Evolutionary conservation across 2,888 invertebrate genomes (phyloP).

Genomic region (Callyntrura sp.): DNA sequence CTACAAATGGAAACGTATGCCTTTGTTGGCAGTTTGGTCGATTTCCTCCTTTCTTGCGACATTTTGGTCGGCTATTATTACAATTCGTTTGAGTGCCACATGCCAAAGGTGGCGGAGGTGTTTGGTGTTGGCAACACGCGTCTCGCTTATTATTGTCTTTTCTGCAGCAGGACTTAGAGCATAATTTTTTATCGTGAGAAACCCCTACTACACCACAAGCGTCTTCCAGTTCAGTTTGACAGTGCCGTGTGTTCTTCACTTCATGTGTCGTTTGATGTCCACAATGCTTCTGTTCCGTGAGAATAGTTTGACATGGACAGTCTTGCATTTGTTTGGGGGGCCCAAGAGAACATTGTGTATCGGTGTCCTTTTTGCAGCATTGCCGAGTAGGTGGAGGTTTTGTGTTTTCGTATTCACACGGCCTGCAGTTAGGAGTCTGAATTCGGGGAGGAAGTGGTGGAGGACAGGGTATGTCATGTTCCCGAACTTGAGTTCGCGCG

Average conservation of each 20-base stretch:
- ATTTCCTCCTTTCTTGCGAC: not conserved
- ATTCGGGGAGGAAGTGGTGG: not conserved
- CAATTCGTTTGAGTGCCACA: too few relatives aligned
- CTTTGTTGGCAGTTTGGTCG: conserved; percentile 26
- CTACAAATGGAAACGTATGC: conserved; percentile 68
- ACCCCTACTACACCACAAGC: conserved; percentile 29
- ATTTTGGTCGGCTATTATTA: conserved; percentile 9
- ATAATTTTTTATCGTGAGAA: conserved; percentile 40
- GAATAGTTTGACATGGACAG: conserved; percentile 47
- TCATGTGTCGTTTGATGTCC: conserved; percentile 42
- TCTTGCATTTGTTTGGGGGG: not conserved
- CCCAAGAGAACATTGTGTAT: not conserved
- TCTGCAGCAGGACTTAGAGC: conserved; percentile 40
- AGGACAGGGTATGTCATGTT: not conserved
- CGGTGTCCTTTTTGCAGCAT: not conserved
- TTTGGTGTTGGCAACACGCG: not conserved
- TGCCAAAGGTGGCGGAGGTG: too few relatives aligned
- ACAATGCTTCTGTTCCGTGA: conserved; percentile 28
- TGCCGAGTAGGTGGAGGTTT: not conserved
- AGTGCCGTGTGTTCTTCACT: not conserved
- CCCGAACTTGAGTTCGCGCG: not conserved
- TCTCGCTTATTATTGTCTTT: not conserved
- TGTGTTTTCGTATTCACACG: not conserved
- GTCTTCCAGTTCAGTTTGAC: conserved; percentile 64
- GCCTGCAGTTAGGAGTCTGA: not conserved